Percentiles rank a stretch among this genome's conserved stretches.
These are phyloP conservation scores for Ceyx erithaca DNA, from an alignment of 2,797 vertebrate genomes.

Conservation along the genomic window DNA sequence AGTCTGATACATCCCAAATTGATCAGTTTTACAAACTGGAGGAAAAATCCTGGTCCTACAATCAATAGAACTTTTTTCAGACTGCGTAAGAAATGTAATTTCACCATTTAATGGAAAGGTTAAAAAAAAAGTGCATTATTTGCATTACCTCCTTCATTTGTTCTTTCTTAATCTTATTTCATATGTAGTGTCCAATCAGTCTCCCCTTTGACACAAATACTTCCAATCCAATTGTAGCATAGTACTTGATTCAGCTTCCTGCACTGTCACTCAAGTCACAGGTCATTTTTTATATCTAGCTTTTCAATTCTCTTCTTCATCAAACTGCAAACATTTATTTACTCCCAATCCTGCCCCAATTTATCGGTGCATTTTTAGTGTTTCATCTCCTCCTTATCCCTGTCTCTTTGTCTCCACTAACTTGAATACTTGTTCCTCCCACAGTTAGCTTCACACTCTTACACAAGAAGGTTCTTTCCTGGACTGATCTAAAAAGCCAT, in stretches of 20 bases:
- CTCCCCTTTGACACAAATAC: neutral
- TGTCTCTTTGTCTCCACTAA: neutral
- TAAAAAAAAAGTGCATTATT: neutral
- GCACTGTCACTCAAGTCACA: neutral
- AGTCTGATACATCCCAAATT: neutral
- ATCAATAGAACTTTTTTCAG: neutral
- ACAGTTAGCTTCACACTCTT: neutral
- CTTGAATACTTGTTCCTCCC: neutral
- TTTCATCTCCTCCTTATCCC: neutral
- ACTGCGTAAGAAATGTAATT: neutral
- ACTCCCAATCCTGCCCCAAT: neutral
- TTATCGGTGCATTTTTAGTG: neutral
- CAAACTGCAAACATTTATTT: neutral
- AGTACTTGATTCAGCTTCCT: neutral
- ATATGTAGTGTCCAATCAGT: rapidly evolving
- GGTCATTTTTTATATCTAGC: neutral
- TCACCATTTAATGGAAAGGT: neutral
- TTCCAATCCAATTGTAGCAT: neutral
- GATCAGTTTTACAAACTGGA: neutral
- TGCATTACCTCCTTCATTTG: neutral
- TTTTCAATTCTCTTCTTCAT: neutral
- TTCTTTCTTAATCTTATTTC: neutral
- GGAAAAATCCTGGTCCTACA: neutral
- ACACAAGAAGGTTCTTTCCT: neutral
- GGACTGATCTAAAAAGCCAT: neutral